Evolutionary conservation across 2,888 invertebrate genomes (phyloP).

Genomic region (Lasioglossum calceatum): DNA sequence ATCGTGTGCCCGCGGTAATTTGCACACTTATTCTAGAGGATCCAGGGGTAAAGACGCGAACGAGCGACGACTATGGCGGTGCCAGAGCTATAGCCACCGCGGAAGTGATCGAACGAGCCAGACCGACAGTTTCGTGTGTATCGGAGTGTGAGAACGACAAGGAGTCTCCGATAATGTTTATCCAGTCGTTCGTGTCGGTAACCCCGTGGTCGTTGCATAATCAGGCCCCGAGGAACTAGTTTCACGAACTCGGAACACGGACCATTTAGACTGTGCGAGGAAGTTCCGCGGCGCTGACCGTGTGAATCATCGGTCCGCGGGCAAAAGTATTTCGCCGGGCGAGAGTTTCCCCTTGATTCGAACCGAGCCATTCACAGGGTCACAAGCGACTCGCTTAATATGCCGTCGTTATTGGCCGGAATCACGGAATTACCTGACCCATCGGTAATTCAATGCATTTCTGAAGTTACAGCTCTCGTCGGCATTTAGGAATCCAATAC

Average conservation of each 20-base stretch:
- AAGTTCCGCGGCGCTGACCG: constrained; percentile 9
- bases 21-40: neutral
- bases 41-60: neutral
- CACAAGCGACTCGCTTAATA: neutral
- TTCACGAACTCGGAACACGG: constrained; percentile 1
- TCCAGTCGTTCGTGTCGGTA: constrained; percentile 10
- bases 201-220: neutral
- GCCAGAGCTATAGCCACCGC: neutral
- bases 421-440: neutral
- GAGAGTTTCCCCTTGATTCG: neutral
- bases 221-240: constrained; percentile 4
- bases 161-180: constrained; percentile 7
- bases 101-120: neutral
- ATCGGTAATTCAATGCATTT: neutral
- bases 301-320: neutral
- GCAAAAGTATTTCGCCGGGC: neutral
- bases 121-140: constrained; percentile 13
- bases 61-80: neutral
- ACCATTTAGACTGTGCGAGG: constrained; percentile 1
- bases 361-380: neutral
- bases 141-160: constrained; percentile 9
- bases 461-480: neutral
- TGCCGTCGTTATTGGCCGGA: neutral
- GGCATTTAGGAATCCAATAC: neutral
- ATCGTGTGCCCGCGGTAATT: no score